phyloP scores from a whole-genome alignment of 2,113 vertebrate genomes.

The Callocephalon fimbriatum region DNA sequence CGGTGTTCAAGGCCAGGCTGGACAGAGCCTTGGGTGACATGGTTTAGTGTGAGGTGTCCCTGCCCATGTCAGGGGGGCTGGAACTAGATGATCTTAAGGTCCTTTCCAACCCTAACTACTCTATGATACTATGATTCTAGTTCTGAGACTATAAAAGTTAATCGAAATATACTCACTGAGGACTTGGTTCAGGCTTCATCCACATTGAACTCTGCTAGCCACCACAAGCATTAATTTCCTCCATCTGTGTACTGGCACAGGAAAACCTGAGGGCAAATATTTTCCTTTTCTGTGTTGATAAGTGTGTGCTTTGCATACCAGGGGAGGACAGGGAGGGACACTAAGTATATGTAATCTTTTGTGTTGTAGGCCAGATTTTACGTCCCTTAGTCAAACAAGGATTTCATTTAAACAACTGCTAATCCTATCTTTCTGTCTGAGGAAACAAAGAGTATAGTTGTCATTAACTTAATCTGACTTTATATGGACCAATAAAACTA shows the following conservation, averaged over 20 bases:
- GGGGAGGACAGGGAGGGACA: fast-evolving
- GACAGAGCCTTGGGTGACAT: too few species aligned
- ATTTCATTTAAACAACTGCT: background rate
- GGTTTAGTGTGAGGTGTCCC: too few species aligned
- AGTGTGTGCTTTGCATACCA: background rate
- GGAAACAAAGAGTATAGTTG: background rate
- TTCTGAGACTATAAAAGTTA: background rate
- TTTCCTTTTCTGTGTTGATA: background rate
- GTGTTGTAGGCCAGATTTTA: background rate
- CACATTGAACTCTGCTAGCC: background rate
- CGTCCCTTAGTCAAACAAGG: background rate
- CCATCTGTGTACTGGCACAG: background rate
- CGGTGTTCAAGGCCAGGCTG: too few species aligned
- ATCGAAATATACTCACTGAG: background rate
- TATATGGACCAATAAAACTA: background rate
- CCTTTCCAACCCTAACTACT: too few species aligned
- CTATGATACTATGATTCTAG: background rate
- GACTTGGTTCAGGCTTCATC: background rate
- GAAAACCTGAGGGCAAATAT: background rate
- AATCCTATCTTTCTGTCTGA: background rate
- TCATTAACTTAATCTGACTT: background rate
- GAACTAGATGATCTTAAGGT: too few species aligned
- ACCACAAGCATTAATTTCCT: background rate
- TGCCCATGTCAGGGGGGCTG: too few species aligned
- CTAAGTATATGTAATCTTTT: background rate